Base-by-base conservation (phyloP, 2,113 vertebrate species). In the Mus pahari region DNA sequence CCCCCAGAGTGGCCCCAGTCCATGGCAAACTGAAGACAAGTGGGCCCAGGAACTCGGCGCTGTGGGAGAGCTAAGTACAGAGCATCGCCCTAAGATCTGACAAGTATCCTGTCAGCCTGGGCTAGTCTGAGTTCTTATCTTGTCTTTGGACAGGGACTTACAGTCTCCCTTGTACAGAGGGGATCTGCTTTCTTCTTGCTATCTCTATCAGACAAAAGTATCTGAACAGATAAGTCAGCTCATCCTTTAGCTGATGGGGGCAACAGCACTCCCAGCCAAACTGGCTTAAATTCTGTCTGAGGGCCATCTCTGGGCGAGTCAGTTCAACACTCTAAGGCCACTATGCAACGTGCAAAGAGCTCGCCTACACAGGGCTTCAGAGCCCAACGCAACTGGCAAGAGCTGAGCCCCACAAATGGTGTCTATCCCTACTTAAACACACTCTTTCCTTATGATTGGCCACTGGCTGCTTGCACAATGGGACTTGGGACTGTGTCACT, bases 361-460 rank as follows among this genome's bases (percentile, higher is more conserved):
- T 7, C 20, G 53, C 26, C 36, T 11, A n/a, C 33, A 24, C 31
- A 50, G 33, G 64, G 60, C 14, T 5, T 1, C 6, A 16, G 82
- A 45, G 70, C 17, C 50, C 73, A 19, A 0, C 11, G 4, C 64
- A 31, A 68, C 31, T 5, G 12, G 12, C 66, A 68, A 68, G 66
- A 33, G 31, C 31, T 68, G 31, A 68, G 66, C 19, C 58, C 64
- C 24, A 0, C 19, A 3, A 24, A 12, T 2, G 64, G 58, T 8
- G 58, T 33, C 68, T 0, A 0, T 8, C 19, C 1, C 81, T n/a
- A 33, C 5, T 1, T 26, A 71, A 13, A 20, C 24, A 26, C 2
- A 10, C 33, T 53, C 75, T 53, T 19, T 88, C 71, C 33, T 39
- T 9, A n/a, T 0, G 4, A 81, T 31, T 31, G 31, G 71, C 1